These are phyloP conservation scores for Antennarius maculatus DNA, from an alignment of 2,797 vertebrate genomes.

Conservation along the genomic window DNA sequence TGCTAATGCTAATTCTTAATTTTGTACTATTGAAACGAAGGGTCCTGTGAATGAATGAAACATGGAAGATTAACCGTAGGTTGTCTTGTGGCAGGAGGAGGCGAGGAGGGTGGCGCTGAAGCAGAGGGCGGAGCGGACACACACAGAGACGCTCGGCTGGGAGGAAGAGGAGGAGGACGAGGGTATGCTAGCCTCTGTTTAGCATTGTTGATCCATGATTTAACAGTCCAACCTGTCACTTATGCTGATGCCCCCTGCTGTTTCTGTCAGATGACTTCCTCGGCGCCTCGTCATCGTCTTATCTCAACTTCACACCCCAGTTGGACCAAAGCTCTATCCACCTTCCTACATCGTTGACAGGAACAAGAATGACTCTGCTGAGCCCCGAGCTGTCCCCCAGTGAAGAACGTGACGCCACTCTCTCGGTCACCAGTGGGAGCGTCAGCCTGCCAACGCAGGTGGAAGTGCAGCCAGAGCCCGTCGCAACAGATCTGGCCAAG, in stretches of 20 bases:
- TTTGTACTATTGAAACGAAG: too few relatives aligned
- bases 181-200: slow-evolving; percentile 56
- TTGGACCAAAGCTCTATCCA: slow-evolving; percentile 36
- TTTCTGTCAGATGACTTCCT: slow-evolving; percentile 86
- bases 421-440: slow-evolving; percentile 92
- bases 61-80: neutral
- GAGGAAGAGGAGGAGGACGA: slow-evolving; percentile 88
- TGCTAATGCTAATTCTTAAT: neutral
- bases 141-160: slow-evolving; percentile 90
- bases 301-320: slow-evolving; percentile 71
- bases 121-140: slow-evolving; percentile 92
- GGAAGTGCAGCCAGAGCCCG: slow-evolving; percentile 71
- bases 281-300: slow-evolving; percentile 79
- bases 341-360: slow-evolving; percentile 1
- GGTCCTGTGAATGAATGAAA: too few relatives aligned
- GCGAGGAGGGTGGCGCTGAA: slow-evolving; percentile 92
- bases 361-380: slow-evolving; percentile 33
- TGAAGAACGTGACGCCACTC: slow-evolving; percentile 79
- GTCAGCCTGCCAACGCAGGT: slow-evolving; percentile 91
- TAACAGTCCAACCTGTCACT: neutral
- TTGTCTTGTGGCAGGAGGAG: slow-evolving; percentile 84
- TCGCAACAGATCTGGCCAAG: slow-evolving; percentile 67
- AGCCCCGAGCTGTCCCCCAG: slow-evolving; percentile 63
- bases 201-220: neutral
- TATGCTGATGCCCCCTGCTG: neutral